Conservation (phyloP, 2,888 invertebrate species). For the Sepiola atlantica region DNA sequence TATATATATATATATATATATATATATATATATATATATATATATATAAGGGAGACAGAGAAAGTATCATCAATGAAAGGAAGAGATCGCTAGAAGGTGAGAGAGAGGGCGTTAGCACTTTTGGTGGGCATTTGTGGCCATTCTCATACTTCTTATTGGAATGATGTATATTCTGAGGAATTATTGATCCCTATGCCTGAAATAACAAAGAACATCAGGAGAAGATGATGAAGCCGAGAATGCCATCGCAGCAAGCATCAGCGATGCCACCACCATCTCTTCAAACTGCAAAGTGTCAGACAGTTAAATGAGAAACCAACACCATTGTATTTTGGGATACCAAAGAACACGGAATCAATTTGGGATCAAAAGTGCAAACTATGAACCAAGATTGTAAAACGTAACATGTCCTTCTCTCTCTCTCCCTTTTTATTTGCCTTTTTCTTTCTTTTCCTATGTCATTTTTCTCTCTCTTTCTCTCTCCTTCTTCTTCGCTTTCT, state of each 20-base stretch:
- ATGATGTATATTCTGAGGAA: conserved; percentile 2
- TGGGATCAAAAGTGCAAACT: conserved; percentile 10
- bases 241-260: neutral
- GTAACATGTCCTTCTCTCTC: neutral
- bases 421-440: neutral
- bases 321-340: neutral
- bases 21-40: neutral
- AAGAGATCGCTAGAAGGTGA: neutral
- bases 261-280: neutral
- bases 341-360: neutral
- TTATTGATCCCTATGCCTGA: conserved; percentile 24
- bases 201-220: conserved; percentile 32
- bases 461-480: no score
- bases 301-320: conserved; percentile 21
- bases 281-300: conserved; percentile 5
- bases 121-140: neutral
- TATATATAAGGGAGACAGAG: neutral
- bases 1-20: neutral
- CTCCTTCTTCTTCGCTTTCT: no score
- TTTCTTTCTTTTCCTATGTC: no score
- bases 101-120: neutral
- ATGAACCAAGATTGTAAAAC: conserved; percentile 16
- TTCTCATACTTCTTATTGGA: neutral
- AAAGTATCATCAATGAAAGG: no score
- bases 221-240: neutral